Conservation (phyloP, 2,113 vertebrate species). For the Oplegnathus fasciatus region DNA sequence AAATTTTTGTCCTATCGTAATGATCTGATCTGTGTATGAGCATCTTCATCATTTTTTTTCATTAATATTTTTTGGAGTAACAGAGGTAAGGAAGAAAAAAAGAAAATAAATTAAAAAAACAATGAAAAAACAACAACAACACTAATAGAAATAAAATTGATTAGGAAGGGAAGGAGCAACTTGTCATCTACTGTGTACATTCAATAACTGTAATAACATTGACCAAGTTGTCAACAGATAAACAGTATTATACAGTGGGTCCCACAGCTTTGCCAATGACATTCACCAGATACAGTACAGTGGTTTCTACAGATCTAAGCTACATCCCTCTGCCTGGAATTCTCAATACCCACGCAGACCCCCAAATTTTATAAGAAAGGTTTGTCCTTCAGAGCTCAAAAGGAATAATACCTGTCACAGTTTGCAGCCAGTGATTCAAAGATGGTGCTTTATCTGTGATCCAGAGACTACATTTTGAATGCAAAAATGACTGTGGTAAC, state of each 20-base stretch:
- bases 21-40: background rate
- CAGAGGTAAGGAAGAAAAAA: background rate
- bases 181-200: background rate
- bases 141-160: background rate
- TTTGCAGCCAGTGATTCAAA: background rate
- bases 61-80: background rate
- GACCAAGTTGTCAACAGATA: background rate
- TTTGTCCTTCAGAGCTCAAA: slow-evolving; percentile 9
- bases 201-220: background rate
- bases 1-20: background rate
- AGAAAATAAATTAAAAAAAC: background rate
- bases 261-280: background rate
- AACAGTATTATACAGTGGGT: background rate
- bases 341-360: background rate
- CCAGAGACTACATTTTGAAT: background rate
- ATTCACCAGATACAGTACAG: background rate
- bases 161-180: background rate
- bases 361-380: background rate
- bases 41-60: background rate
- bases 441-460: background rate
- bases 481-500: background rate
- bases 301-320: background rate
- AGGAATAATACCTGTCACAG: background rate
- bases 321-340: background rate
- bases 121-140: background rate